A percentile compares a stretch with the other conserved stretches of the same genome.
Conservation (phyloP, 1,140 invertebrate species). For the Alviniconcha marisindica region DNA sequence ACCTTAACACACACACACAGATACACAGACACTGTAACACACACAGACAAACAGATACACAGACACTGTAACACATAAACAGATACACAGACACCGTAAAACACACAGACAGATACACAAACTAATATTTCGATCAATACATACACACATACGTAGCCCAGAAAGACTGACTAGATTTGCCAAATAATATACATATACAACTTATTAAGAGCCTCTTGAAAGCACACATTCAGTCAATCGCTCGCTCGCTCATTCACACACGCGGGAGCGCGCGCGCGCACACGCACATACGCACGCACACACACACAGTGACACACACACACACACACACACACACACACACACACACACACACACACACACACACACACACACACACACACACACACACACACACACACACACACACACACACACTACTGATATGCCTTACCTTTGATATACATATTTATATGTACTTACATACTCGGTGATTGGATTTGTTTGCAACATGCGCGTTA, state of each 20-base stretch:
- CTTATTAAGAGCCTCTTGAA: no score
- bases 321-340: constrained; percentile 12
- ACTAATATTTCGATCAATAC: neutral
- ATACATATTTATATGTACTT: no score
- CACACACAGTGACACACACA: constrained; percentile 7
- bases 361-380: constrained; percentile 21
- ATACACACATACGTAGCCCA: neutral
- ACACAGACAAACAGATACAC: neutral
- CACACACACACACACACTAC: neutral
- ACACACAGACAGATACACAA: neutral
- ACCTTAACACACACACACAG: neutral
- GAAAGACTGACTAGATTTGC: no score
- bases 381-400: neutral
- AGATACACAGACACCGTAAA: neutral
- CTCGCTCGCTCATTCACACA: no score
- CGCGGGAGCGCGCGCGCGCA: no score
- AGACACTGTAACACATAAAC: neutral
- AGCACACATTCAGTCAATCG: no score
- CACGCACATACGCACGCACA: neutral
- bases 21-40: neutral
- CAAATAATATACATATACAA: no score
- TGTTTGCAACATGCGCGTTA: no score
- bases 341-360: constrained; percentile 30
- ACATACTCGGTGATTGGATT: no score
- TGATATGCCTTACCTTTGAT: no score